Evolutionary conservation across 2,888 invertebrate genomes (phyloP).

Genomic region (Pheosia gnoma): DNA sequence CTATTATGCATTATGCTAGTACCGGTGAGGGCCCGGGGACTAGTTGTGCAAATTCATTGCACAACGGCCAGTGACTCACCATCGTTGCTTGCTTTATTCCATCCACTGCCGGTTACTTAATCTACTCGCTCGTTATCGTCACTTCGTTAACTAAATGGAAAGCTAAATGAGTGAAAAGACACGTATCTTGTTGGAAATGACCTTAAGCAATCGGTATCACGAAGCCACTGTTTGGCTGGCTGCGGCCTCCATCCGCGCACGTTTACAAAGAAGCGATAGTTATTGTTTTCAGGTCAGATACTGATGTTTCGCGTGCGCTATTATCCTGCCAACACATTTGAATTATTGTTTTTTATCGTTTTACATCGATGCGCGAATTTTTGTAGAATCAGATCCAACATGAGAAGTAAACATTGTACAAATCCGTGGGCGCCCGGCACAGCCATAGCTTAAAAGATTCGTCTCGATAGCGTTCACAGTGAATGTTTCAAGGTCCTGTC

Average conservation of each 20-base stretch:
- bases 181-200: slow-evolving; percentile 5
- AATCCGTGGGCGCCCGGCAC: slow-evolving; percentile 69
- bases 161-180: slow-evolving; percentile 16
- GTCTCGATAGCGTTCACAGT: slow-evolving; percentile 76
- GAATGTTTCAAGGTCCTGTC: slow-evolving; percentile 83
- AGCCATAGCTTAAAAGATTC: slow-evolving; percentile 70
- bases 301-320: slow-evolving; percentile 36
- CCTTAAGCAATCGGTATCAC: slow-evolving; percentile 16
- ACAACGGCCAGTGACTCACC: slow-evolving; percentile 73
- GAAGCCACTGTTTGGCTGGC: slow-evolving; percentile 8
- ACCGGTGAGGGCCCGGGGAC: slow-evolving; percentile 52
- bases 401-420: slow-evolving; percentile 38
- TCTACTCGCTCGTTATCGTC: slow-evolving; percentile 59
- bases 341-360: slow-evolving; percentile 10
- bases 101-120: slow-evolving; percentile 63
- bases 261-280: slow-evolving; percentile 30
- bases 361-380: slow-evolving; percentile 12
- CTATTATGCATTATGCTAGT: slow-evolving; percentile 55
- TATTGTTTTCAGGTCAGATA: slow-evolving; percentile 38
- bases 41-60: slow-evolving; percentile 74
- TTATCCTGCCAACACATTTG: slow-evolving; percentile 21
- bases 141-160: slow-evolving; percentile 32
- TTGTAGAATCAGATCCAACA: slow-evolving; percentile 17
- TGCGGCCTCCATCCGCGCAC: slow-evolving; percentile 29
- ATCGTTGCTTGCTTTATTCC: slow-evolving; percentile 61